Conservation (phyloP, 2,113 vertebrate genomes). For the Nyctibius bracteatus region DNA sequence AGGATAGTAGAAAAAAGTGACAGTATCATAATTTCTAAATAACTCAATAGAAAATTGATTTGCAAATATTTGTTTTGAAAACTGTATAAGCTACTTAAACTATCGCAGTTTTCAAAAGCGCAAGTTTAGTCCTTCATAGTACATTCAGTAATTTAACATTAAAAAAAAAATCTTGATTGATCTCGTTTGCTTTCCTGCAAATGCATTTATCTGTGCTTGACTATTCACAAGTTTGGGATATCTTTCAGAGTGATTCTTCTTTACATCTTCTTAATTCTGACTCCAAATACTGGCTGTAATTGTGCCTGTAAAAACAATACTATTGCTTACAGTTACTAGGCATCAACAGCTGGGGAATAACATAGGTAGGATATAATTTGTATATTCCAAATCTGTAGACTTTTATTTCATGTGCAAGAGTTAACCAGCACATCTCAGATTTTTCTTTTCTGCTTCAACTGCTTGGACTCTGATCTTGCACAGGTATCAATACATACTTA, state of each 20-base stretch:
- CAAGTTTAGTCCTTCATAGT: neutral
- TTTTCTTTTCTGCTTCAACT: neutral
- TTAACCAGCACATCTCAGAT: neutral
- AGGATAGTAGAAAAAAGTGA: neutral
- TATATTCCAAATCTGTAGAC: neutral
- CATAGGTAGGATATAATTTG: neutral
- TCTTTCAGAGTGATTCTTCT: neutral
- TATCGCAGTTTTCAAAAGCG: fast-evolving
- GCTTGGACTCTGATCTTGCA: neutral
- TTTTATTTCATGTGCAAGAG: neutral
- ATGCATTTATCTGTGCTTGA: neutral
- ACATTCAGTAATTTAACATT: neutral
- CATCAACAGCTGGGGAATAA: neutral
- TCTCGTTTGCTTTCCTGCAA: neutral
- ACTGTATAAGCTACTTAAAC: neutral
- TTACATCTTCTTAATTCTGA: neutral
- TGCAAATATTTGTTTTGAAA: neutral
- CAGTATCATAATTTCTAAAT: neutral
- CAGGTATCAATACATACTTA: neutral
- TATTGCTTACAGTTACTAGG: neutral
- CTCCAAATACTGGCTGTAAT: neutral
- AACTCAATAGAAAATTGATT: neutral
- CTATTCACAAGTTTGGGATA: neutral
- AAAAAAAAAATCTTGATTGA: neutral
- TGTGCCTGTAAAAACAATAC: neutral